A percentile compares a stretch with the other conserved stretches of the same genome.
phyloP scores from a whole-genome alignment of 2,797 vertebrate genomes.

The Podarcis lilfordi region DNA sequence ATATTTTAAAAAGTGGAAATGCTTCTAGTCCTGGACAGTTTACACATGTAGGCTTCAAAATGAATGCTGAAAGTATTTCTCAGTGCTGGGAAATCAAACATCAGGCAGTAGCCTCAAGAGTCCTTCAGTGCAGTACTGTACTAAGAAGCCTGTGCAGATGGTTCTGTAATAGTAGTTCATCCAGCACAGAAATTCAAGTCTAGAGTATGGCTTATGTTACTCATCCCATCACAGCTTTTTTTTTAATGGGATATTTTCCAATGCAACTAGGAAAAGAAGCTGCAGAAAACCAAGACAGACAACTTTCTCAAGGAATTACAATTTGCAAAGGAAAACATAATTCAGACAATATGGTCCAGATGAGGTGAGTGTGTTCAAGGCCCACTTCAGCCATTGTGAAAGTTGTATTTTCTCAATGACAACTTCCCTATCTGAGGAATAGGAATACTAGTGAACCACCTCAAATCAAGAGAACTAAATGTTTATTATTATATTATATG shows the following conservation, averaged over 20 bases:
- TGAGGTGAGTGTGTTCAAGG: neutral
- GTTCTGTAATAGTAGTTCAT: slow-evolving; percentile 21
- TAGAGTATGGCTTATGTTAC: slow-evolving; percentile 17
- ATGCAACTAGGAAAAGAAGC: neutral
- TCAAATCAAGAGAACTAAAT: neutral
- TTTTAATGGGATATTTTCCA: neutral
- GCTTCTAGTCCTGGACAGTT: neutral
- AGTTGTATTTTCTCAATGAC: neutral
- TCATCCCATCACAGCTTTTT: slow-evolving; percentile 1
- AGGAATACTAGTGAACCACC: neutral
- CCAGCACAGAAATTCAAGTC: slow-evolving; percentile 4
- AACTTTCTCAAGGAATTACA: neutral
- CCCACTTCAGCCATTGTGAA: neutral
- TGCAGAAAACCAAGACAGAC: neutral
- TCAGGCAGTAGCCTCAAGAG: slow-evolving; percentile 21
- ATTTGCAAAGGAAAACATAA: neutral
- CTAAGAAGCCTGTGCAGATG: slow-evolving; percentile 25
- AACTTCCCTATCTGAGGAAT: neutral
- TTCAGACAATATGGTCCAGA: neutral
- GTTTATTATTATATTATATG: neutral
- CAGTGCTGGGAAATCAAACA: slow-evolving; percentile 29
- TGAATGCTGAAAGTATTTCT: slow-evolving; percentile 19
- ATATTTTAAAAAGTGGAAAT: neutral
- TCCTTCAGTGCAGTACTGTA: neutral
- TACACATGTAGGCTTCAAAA: neutral